Conservation (phyloP, 2,113 vertebrate genomes). For the Centropus bengalensis region DNA sequence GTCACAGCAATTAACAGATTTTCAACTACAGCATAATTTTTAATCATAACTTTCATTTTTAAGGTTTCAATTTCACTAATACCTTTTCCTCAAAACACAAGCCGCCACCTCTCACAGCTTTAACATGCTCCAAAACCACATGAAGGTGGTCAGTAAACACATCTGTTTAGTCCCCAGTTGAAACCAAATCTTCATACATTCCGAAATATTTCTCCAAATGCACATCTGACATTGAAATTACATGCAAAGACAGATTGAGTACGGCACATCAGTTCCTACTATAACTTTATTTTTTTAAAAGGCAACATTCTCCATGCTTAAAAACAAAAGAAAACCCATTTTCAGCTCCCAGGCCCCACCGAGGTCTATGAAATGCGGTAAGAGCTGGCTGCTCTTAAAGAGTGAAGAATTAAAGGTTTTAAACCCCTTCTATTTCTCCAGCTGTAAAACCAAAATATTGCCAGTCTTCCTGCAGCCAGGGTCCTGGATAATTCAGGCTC, state of each 20-base stretch:
- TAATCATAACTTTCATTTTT: background rate
- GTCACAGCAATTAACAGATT: background rate
- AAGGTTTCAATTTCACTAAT: background rate
- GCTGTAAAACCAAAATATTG: background rate
- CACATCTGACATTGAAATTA: background rate
- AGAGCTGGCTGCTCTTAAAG: background rate
- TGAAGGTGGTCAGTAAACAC: background rate
- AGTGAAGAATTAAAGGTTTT: background rate
- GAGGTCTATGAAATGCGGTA: background rate
- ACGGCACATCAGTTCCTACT: background rate
- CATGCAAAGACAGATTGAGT: background rate
- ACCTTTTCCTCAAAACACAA: background rate
- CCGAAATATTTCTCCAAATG: background rate
- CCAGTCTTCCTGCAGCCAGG: background rate
- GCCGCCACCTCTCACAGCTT: background rate
- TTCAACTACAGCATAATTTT: background rate
- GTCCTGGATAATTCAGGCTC: conserved; percentile 35
- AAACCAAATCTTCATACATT: background rate
- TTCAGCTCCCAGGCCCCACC: background rate
- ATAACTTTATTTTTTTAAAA: background rate
- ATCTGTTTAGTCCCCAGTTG: background rate
- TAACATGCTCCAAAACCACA: rapidly evolving
- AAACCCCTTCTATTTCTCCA: background rate
- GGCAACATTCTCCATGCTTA: background rate
- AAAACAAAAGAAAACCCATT: conserved; percentile 1